Evolutionary conservation across 2,888 invertebrate genomes (phyloP), one percentile per base, ranked within the genome.

Genomic region (Parnassius apollo): DNA sequence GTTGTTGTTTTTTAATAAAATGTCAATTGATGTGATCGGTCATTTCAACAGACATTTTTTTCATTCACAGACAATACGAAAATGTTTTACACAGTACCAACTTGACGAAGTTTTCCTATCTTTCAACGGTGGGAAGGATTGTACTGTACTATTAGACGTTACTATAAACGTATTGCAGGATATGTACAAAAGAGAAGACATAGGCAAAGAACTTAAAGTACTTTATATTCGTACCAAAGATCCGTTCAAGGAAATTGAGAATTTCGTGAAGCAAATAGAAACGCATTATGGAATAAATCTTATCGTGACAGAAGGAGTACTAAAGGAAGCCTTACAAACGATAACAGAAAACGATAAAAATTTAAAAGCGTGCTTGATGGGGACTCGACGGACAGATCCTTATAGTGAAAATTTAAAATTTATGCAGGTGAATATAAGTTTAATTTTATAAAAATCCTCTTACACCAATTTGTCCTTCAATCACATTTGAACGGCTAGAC

Each of bases 81-180:
- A 94, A 76, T 94, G 94, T 66, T 93, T 95, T 71, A 81, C 88
- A 54, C 78, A 90, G 57, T 97, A 94, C 81, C 91, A 93, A n/a
- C 80, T 95, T 22, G 93, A 95, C 61, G 95, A 97, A 83, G 91
- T 98, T 13, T 97, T 98, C 75, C 81, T 99, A 44, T 96, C 98
- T 42, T 99, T 99, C 85, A 99, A 99, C 81, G 99, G 99, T 3
- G 99, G 99, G 1, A 99, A 99, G 91, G 99, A 99, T 88, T 99
- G 99, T 81, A 99, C 99, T 0, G 97, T 96, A 0, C 92, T 99
- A 12, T 89, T 99, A 68, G 90, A 92, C 68, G 72, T 91, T 42
- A 82, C 84, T 10, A 68, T 88, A 69, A 74, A 84, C 62, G 66
- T 84, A 65, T 64, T 92, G 51, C 73, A 77, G 62, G 75, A 86